Percentiles rank a stretch among this genome's conserved stretches.
phyloP scores from a whole-genome alignment of 2,113 vertebrate species.

The Spermophilus dauricus region DNA sequence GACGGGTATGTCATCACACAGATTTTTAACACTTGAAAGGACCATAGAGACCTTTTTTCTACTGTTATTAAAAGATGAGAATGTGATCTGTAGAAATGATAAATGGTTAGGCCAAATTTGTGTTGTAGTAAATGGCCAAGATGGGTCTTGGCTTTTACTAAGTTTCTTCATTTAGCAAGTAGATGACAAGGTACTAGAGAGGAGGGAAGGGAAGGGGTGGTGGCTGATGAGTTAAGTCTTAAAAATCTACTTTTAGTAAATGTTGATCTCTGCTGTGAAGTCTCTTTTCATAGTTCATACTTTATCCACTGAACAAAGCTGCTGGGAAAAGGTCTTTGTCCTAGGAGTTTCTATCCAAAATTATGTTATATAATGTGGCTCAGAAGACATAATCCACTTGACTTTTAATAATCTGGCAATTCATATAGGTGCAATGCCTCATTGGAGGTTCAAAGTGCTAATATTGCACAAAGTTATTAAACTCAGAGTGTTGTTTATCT shows the following conservation, averaged over 20 bases:
- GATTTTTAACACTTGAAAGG: too few species aligned
- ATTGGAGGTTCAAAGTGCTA: background rate
- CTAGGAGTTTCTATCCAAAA: background rate
- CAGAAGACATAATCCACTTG: background rate
- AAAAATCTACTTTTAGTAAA: too few species aligned
- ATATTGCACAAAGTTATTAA: background rate
- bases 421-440: background rate
- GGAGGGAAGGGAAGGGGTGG: background rate
- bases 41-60: background rate
- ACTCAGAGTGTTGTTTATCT: background rate
- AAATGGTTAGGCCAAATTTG: background rate
- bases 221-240: background rate
- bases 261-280: too few species aligned
- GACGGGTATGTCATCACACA: too few species aligned
- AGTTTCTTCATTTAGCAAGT: background rate
- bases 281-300: background rate
- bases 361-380: background rate
- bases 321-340: background rate
- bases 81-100: background rate
- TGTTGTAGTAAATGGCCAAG: background rate
- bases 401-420: background rate
- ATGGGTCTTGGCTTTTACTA: background rate
- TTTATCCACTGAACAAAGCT: background rate
- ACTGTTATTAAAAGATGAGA: background rate
- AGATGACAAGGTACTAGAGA: background rate